These are phyloP conservation scores for Didymodactylos carnosus DNA, from an alignment of 2,888 invertebrate species.

Conservation along the genomic window DNA sequence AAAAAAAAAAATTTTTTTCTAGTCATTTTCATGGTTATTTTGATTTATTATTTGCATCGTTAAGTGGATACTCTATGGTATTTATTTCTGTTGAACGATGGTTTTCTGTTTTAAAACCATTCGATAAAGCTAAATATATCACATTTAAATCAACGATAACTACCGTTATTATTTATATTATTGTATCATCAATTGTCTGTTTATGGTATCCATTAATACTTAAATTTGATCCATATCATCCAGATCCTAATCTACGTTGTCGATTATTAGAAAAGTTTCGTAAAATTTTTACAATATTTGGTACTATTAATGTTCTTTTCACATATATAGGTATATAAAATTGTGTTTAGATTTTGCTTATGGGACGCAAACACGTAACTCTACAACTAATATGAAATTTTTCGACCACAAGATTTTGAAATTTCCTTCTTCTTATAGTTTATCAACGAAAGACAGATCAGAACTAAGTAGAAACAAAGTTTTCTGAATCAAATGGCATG, in stretches of 20 bases:
- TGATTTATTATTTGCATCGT: not conserved
- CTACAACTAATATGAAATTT: not conserved
- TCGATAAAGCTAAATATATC: not conserved
- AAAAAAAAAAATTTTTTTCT: not conserved
- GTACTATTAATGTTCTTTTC: not conserved
- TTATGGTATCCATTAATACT: not conserved
- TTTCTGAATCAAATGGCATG: too few species aligned
- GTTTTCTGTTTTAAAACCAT: not conserved
- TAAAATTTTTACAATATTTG: not conserved
- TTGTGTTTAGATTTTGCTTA: too few species aligned
- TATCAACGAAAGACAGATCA: too few species aligned
- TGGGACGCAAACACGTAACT: too few species aligned
- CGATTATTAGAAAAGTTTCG: not conserved
- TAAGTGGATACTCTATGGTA: not conserved
- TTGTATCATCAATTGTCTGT: not conserved
- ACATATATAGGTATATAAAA: not conserved
- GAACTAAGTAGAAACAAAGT: too few species aligned
- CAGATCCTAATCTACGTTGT: not conserved
- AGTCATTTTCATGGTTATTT: constrained; percentile 1
- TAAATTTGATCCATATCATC: not conserved
- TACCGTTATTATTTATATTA: not conserved
- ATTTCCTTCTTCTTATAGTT: too few species aligned
- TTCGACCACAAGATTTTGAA: not conserved
- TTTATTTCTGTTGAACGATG: not conserved
- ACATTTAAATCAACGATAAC: not conserved